Evolutionary conservation across 2,113 vertebrate genomes (phyloP), one percentile per base, ranked within the genome.

Genomic region (Tyrannus savana): DNA sequence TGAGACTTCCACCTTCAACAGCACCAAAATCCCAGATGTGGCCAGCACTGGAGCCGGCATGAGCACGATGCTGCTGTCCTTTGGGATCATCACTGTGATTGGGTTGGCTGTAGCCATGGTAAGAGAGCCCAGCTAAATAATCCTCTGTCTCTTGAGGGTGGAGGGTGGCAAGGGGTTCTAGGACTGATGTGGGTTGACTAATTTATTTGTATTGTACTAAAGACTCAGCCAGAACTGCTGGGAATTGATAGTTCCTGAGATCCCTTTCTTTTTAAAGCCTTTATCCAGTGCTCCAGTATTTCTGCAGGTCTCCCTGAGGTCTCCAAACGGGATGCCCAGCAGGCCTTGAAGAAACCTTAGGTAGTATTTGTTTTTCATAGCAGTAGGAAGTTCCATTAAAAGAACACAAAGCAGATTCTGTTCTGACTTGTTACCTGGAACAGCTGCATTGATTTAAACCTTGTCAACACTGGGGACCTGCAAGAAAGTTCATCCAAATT

Each of bases 81-180:
- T 99, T 58, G 99, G 99, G 72, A 99, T 99, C 97, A 98, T 99
- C 97, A 99, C 99, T 28, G 98, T 99, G 92, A 99, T 99, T 58
- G 99, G 98, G 31, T 96, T 99, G 97, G 98, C 98, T 39, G 98
- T 99, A 95, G 98, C 98, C 16, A 97, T 99, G 98, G 99, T 99
- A 98, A 98, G 99, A 96, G 30, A 88, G n/a, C 56, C 30, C 49
- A 50, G n/a, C 39, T 82, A 59, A 71, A n/a, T 77, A 28, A 56
- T 94, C 44, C 33, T 41, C 47, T 81, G 10, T 50, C 22, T 78
- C 10, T 52, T n/a, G 39, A 50, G 55, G 31, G 14, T 77, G 23
- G 78, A 33, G 50, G 66, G 44, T 46, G 33, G 46, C 68, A 62
- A 31, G 64, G 35, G 35, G 39, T 28, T 77, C 50, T 84, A 47